phyloP scores from a whole-genome alignment of 2,797 vertebrate species.

The Crypturellus tataupa region DNA sequence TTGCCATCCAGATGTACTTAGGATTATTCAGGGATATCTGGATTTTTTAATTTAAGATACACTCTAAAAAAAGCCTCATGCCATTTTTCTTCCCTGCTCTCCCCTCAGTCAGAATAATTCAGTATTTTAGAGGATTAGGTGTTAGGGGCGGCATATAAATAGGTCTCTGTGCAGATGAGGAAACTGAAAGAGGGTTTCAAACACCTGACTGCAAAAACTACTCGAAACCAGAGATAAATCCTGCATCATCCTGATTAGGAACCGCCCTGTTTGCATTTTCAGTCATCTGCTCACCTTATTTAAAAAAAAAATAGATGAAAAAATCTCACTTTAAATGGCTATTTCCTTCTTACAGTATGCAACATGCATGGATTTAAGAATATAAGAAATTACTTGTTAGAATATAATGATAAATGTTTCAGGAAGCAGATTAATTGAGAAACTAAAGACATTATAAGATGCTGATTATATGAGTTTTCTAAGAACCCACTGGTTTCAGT shows the following conservation, averaged over 20 bases:
- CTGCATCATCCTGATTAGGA: background rate
- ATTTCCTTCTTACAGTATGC: background rate
- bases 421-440: conserved; percentile 4
- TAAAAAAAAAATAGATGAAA: too few species aligned
- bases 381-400: background rate
- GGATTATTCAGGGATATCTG: background rate
- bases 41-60: background rate
- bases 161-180: fast-evolving
- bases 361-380: too few species aligned
- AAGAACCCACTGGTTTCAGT: background rate
- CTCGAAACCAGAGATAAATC: background rate
- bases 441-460: background rate
- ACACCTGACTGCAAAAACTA: background rate
- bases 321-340: too few species aligned
- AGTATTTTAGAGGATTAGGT: background rate
- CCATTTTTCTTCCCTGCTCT: too few species aligned
- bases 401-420: background rate
- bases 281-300: too few species aligned
- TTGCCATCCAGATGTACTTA: background rate
- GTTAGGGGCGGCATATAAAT: background rate
- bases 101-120: background rate
- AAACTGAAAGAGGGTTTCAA: background rate
- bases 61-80: background rate
- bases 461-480: background rate
- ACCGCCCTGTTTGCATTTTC: background rate